Conservation (phyloP, 2,113 vertebrate genomes). For the Ptyas mucosa region DNA sequence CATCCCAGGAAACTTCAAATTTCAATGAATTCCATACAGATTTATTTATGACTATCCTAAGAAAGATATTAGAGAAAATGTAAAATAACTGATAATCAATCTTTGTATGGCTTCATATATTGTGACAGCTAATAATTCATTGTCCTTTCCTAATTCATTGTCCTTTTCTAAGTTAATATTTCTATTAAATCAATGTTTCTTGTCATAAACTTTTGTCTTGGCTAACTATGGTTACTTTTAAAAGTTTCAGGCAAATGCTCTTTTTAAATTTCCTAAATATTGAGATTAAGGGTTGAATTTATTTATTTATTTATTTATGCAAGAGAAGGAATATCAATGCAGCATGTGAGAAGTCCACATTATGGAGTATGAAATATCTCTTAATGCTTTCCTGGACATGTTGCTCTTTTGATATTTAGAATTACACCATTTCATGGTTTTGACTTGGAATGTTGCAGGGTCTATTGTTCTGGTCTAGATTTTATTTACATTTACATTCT, state of each 20-base stretch:
- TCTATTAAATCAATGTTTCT: background rate
- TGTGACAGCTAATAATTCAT: background rate
- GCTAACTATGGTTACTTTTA: background rate
- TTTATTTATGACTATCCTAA: background rate
- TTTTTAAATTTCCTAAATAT: background rate
- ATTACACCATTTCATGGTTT: background rate
- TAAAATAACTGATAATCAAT: background rate
- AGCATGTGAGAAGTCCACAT: too few relatives aligned
- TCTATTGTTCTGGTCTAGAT: background rate
- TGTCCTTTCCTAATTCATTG: background rate
- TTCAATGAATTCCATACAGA: background rate
- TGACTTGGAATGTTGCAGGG: background rate
- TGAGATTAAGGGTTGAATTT: background rate
- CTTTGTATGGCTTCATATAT: background rate
- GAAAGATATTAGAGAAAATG: background rate
- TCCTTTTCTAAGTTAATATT: background rate
- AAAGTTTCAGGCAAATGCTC: background rate
- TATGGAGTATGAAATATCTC: background rate
- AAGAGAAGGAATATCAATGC: background rate
- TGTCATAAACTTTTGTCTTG: background rate
- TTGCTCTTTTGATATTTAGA: background rate
- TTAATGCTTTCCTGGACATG: background rate
- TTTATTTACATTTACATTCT: background rate
- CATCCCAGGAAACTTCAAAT: background rate
- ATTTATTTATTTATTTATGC: background rate